phyloP scores from a whole-genome alignment of 2,113 vertebrate species.

The Bubo scandiacus region DNA sequence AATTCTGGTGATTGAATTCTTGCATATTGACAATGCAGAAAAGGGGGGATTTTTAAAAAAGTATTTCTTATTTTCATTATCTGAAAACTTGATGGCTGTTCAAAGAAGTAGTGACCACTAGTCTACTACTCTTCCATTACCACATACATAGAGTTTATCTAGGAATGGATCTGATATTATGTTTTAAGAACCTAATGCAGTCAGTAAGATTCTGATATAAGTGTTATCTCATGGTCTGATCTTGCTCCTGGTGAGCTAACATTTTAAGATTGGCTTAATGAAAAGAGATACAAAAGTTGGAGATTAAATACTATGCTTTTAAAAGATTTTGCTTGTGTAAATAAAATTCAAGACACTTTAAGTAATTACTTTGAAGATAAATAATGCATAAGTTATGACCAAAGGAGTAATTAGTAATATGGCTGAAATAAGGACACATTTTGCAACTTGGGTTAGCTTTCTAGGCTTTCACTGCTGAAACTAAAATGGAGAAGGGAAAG shows the following conservation, averaged over 20 bases:
- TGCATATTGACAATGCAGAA: not conserved
- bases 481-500: not conserved
- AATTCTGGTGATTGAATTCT: not conserved
- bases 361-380: conserved; percentile 55
- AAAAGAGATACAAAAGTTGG: conserved; percentile 52
- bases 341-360: conserved; percentile 59
- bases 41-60: not conserved
- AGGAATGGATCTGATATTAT: conserved; percentile 23
- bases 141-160: not conserved
- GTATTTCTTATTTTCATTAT: not conserved
- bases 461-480: not conserved
- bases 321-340: conserved; percentile 53
- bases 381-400: conserved; percentile 41
- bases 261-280: conserved; percentile 52
- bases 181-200: conserved; percentile 56
- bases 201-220: conserved; percentile 41
- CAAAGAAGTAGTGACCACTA: not conserved
- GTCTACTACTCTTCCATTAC: not conserved
- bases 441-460: not conserved
- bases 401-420: not conserved
- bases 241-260: conserved; percentile 13
- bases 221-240: conserved; percentile 46
- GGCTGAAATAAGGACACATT: not conserved
- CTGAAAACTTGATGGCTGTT: not conserved
- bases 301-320: conserved; percentile 61